A percentile compares a stretch with the other conserved stretches of the same genome.
These are phyloP conservation scores for Poeciliopsis occidentalis DNA, from an alignment of 2,113 vertebrate species.

Conservation along the genomic window DNA sequence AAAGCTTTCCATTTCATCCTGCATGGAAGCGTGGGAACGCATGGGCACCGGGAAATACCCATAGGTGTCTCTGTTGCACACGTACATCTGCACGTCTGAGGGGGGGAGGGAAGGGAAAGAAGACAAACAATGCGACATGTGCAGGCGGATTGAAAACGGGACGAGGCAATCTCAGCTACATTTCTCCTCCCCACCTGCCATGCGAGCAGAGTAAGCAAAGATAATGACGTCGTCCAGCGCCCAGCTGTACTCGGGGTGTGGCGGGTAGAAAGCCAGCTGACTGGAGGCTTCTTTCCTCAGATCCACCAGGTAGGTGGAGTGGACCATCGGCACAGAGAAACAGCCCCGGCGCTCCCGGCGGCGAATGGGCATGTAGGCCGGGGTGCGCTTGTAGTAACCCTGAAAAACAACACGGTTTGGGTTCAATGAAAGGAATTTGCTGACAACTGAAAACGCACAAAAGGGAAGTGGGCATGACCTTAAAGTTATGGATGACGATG, in stretches of 20 bases:
- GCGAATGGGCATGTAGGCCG: conserved; percentile 88
- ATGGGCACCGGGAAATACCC: conserved; percentile 87
- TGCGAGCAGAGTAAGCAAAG: conserved; percentile 87
- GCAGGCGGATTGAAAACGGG: background rate
- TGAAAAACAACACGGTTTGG: conserved; percentile 30
- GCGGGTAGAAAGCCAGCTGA: conserved; percentile 85
- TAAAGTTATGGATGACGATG: no score
- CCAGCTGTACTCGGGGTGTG: conserved; percentile 86
- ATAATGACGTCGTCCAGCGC: conserved; percentile 91
- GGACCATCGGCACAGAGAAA: conserved; percentile 91
- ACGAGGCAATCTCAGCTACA: background rate
- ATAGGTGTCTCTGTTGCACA: conserved; percentile 86
- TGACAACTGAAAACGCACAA: background rate
- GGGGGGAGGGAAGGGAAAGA: background rate
- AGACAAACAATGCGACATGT: background rate
- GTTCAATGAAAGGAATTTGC: background rate
- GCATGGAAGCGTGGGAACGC: conserved; percentile 81
- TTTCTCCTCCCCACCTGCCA: conserved; percentile 81
- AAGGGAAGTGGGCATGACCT: no score
- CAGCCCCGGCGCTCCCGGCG: conserved; percentile 84
- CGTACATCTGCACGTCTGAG: conserved; percentile 88
- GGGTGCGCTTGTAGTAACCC: conserved; percentile 90
- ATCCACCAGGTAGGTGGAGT: conserved; percentile 89
- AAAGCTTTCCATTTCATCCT: conserved; percentile 88
- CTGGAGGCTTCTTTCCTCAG: conserved; percentile 83